Percentiles rank a stretch among this genome's conserved stretches.
phyloP scores from a whole-genome alignment of 2,888 invertebrate genomes.

The Eupelmus urozonus region DNA sequence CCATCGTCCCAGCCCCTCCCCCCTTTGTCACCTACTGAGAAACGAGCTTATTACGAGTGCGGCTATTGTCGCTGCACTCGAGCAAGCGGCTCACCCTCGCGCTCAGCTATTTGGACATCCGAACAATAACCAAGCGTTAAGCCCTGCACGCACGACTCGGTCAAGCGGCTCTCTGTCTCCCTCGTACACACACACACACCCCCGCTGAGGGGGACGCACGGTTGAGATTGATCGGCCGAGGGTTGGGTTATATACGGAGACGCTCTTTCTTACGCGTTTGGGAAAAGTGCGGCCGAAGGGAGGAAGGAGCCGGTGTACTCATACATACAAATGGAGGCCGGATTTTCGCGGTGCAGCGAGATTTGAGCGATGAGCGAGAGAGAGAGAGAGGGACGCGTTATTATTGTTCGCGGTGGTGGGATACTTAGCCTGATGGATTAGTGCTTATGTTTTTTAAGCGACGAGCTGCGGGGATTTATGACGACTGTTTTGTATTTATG shows the following conservation, averaged over 20 bases:
- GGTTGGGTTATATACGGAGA: background rate
- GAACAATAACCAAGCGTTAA: conserved; percentile 54
- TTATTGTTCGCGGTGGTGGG: no score
- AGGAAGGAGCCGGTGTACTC: conserved; percentile 3
- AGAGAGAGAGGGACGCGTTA: no score
- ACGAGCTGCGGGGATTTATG: background rate
- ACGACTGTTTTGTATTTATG: no score
- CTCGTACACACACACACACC: no score
- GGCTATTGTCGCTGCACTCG: background rate
- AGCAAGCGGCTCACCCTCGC: background rate
- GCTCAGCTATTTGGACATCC: background rate
- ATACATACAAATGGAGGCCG: conserved; percentile 25
- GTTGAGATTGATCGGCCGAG: conserved; percentile 47
- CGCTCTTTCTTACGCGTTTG: background rate
- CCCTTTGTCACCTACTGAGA: conserved; percentile 48
- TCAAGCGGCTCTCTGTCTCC: conserved; percentile 42
- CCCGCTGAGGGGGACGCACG: no score
- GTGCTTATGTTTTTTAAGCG: conserved; percentile 36
- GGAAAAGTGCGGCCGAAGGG: background rate
- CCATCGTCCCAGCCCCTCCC: background rate
- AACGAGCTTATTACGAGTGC: conserved; percentile 37
- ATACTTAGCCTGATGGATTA: conserved; percentile 42
- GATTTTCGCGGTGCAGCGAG: no score
- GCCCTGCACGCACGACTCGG: conserved; percentile 44
- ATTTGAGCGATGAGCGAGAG: conserved; percentile 27